These are phyloP conservation scores for Ips typographus DNA, from an alignment of 1,140 invertebrate species.

Conservation along the genomic window DNA sequence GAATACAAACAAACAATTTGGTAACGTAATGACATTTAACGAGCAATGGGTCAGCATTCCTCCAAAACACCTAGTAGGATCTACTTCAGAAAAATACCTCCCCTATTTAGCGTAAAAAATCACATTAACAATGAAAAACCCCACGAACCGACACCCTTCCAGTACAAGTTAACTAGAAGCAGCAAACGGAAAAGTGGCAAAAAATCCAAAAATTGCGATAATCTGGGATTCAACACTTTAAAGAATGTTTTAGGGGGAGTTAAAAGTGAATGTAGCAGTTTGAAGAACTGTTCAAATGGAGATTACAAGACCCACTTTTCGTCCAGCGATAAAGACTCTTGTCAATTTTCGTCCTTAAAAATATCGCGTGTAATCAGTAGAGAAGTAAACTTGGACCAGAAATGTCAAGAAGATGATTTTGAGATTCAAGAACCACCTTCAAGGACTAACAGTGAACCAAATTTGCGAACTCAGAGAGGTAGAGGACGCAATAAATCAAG, in stretches of 20 bases:
- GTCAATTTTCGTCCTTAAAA: no score
- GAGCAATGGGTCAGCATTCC: slow-evolving; percentile 47
- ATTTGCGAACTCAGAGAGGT: slow-evolving; percentile 38
- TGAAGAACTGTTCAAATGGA: background rate
- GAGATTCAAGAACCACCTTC: slow-evolving; percentile 17
- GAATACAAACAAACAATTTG: no score
- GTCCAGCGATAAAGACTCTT: no score
- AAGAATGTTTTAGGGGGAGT: slow-evolving; percentile 21
- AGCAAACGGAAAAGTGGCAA: background rate
- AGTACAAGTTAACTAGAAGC: slow-evolving; percentile 47
- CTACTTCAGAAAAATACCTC: slow-evolving; percentile 16
- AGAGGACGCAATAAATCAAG: slow-evolving; percentile 36
- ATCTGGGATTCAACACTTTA: background rate
- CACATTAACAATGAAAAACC: slow-evolving; percentile 42
- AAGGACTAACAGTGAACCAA: slow-evolving; percentile 48
- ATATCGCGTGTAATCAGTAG: no score
- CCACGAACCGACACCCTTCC: slow-evolving; percentile 50
- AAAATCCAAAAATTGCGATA: no score
- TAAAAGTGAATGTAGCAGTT: slow-evolving; percentile 9
- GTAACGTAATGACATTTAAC: background rate
- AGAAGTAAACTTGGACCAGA: no score
- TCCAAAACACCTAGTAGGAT: slow-evolving; percentile 25
- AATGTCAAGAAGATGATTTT: background rate
- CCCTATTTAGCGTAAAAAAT: slow-evolving; percentile 40
- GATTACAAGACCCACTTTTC: background rate